Percentiles rank a stretch among this genome's conserved stretches.
phyloP scores from a whole-genome alignment of 2,888 invertebrate genomes.

The Notocelia uddmanniana region DNA sequence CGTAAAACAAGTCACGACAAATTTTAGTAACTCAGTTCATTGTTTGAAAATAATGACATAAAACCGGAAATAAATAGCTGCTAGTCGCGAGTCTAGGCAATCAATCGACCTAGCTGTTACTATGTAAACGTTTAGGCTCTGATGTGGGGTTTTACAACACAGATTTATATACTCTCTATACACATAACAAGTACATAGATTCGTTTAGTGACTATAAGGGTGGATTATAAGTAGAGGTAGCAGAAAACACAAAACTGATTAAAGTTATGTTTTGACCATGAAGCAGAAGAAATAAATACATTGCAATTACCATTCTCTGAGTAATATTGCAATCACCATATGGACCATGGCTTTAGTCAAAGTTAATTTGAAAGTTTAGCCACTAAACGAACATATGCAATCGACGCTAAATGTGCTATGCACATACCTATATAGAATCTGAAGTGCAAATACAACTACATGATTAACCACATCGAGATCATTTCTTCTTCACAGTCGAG shows the following conservation, averaged over 20 bases:
- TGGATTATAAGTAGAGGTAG: not conserved
- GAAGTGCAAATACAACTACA: conserved; percentile 54
- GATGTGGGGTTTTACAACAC: conserved; percentile 39
- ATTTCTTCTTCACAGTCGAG: conserved; percentile 82
- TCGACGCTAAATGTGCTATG: conserved; percentile 62
- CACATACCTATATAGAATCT: conserved; percentile 54
- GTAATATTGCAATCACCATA: not conserved
- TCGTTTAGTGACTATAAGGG: conserved; percentile 18
- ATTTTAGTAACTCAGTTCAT: too few relatives aligned
- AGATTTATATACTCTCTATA: conserved; percentile 44
- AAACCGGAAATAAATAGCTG: conserved; percentile 12
- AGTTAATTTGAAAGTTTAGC: not conserved
- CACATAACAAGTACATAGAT: conserved; percentile 40
- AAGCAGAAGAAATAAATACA: not conserved
- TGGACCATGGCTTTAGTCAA: not conserved
- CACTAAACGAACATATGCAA: conserved; percentile 60
- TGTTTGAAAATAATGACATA: not conserved
- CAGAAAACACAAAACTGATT: not conserved
- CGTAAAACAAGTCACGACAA: too few relatives aligned
- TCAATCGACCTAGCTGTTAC: conserved; percentile 50
- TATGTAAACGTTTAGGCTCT: conserved; percentile 40
- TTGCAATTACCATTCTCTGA: not conserved
- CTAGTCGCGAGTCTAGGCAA: conserved; percentile 46
- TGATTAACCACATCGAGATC: conserved; percentile 66
- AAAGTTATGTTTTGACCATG: not conserved